phyloP scores from a whole-genome alignment of 1,140 invertebrate genomes.

The Tenebrio molitor region DNA sequence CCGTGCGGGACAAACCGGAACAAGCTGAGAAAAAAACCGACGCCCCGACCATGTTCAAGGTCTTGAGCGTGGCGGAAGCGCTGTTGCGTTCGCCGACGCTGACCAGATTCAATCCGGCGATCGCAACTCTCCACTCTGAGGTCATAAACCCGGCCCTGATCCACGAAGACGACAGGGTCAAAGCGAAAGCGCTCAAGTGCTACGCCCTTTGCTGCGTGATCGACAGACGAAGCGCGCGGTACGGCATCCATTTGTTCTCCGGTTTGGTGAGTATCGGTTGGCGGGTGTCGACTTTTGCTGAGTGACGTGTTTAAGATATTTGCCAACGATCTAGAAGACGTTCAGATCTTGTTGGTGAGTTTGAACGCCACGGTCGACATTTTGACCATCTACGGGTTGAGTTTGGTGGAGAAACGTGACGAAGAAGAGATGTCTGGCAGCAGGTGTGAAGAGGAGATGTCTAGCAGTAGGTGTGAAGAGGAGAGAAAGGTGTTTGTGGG shows the following conservation, averaged over 20 bases:
- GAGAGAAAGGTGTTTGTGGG: constrained; percentile 51
- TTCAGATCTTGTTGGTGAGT: constrained; percentile 48
- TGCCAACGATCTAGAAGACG: constrained; percentile 49
- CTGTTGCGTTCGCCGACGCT: constrained; percentile 39
- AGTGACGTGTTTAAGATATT: constrained; percentile 43
- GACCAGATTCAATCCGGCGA: constrained; percentile 35
- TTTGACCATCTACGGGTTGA: constrained; percentile 52
- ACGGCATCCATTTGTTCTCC: constrained; percentile 57
- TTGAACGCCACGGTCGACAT: constrained; percentile 52
- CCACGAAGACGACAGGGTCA: constrained; percentile 48
- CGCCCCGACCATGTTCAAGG: background rate
- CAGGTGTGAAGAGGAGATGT: constrained; percentile 46
- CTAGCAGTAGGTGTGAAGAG: constrained; percentile 51
- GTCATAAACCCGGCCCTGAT: constrained; percentile 49
- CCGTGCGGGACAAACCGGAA: background rate
- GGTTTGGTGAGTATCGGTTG: constrained; percentile 49
- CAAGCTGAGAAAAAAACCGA: background rate
- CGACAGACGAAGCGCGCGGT: constrained; percentile 49
- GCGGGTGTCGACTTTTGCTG: constrained; percentile 44
- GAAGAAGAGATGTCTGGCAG: constrained; percentile 48
- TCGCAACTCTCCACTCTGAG: constrained; percentile 50
- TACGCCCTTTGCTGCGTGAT: constrained; percentile 54
- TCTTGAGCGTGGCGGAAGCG: background rate
- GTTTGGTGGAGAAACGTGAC: constrained; percentile 51
- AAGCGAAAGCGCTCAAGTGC: constrained; percentile 52